Conservation (phyloP, 2,113 vertebrate genomes). For the Silurus asotus region DNA sequence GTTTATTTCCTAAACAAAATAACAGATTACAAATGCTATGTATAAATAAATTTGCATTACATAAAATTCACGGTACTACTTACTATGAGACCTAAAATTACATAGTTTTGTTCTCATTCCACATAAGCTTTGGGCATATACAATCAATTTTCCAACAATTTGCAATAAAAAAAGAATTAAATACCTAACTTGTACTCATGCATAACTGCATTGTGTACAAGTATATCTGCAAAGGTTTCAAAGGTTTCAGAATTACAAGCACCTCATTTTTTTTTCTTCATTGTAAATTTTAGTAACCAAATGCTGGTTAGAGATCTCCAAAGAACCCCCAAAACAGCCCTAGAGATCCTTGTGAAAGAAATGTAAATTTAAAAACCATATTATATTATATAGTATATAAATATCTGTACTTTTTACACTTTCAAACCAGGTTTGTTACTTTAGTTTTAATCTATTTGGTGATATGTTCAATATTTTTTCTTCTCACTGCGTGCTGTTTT, state of each 20-base stretch:
- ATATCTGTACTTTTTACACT: no score
- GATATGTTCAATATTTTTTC: no score
- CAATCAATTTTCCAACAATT: not conserved
- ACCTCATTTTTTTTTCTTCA: not conserved
- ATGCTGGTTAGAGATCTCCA: constrained; percentile 20
- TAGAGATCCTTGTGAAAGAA: not conserved
- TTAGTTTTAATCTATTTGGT: no score
- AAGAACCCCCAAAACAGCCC: not conserved
- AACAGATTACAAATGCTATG: not conserved
- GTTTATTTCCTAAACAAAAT: not conserved
- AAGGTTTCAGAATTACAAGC: not conserved
- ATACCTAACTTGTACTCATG: not conserved
- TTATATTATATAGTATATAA: no score
- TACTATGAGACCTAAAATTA: not conserved
- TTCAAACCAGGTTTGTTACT: no score
- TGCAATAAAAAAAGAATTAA: not conserved
- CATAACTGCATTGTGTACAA: not conserved
- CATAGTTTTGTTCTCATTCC: not conserved
- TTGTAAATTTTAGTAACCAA: not conserved
- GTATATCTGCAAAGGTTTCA: not conserved
- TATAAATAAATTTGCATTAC: not conserved
- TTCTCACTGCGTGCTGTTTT: no score
- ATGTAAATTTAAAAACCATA: not conserved
- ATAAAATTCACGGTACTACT: not conserved
- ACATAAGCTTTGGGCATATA: not conserved